Evolutionary conservation across 2,888 invertebrate genomes (phyloP).

Genomic region (Thereva unica): DNA sequence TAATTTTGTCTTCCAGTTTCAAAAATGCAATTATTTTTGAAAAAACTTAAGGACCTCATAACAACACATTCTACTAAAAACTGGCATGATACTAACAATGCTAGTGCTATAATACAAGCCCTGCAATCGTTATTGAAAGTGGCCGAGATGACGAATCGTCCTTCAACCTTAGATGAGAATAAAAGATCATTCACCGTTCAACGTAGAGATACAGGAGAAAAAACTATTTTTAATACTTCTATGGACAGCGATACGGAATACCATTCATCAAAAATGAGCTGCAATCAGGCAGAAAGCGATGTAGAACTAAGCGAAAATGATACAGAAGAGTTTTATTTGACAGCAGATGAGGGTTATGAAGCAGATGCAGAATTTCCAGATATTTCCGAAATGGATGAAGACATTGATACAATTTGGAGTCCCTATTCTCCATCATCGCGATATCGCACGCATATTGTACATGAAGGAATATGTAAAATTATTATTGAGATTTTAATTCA

Average conservation of each 20-base stretch:
- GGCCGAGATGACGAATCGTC: conserved; percentile 50
- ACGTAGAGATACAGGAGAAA: not conserved
- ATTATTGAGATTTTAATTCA: conserved; percentile 56
- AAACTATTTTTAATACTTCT: not conserved
- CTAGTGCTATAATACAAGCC: conserved; percentile 53
- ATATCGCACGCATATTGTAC: conserved; percentile 54
- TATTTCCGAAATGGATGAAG: conserved; percentile 49
- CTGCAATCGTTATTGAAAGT: conserved; percentile 56
- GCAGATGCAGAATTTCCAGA: conserved; percentile 56
- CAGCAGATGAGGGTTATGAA: conserved; percentile 58
- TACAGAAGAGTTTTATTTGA: conserved; percentile 52
- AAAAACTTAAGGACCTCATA: conserved; percentile 52
- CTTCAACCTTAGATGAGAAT: not conserved
- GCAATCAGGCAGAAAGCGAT: conserved; percentile 54
- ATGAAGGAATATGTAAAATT: conserved; percentile 54
- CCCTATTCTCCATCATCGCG: conserved; percentile 53
- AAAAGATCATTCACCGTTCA: not conserved
- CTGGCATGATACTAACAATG: conserved; percentile 50
- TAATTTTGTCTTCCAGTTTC: conserved; percentile 6
- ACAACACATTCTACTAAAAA: conserved; percentile 49
- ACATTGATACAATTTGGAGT: conserved; percentile 50
- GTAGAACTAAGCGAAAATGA: conserved; percentile 56
- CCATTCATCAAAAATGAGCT: conserved; percentile 53
- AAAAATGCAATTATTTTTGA: not conserved
- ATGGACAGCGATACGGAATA: conserved; percentile 49